Base-by-base conservation (phyloP, 2,113 vertebrate genomes). In the Lophura nycthemera region DNA sequence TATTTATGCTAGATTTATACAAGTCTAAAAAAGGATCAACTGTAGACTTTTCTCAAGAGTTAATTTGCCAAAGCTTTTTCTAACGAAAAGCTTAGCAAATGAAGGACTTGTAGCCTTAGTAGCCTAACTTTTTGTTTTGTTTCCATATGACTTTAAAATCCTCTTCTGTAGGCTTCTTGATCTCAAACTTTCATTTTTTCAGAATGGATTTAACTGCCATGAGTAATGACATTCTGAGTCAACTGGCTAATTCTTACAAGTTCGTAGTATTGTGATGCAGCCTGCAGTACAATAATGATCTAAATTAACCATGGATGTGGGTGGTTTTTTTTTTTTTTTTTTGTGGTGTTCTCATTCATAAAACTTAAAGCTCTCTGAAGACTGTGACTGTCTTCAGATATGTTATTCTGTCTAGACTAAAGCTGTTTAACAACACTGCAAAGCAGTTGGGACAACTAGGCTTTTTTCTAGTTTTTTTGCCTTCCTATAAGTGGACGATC, bases 181-280 rank as follows among this genome's bases (percentile, higher is more conserved):
- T 87, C 65, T 88, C 32, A 75, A 54, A 36, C 12, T 85, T 88
- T 19, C 15, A 76, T 85, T 29, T 27, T 88, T 30, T 83, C 48
- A 54, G n/a, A 50, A 56, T 34, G 92, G 27, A 18, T 52, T 11
- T 61, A 70, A 76, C 7, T 91, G 48, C 67, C 76, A 8, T 91
- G 75, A 92, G 52, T 83, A 83, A 89, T 80, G 80, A 29, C 9
- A 4, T 88, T 95, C 63, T 87, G 91, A 87, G 82, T 91, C 94
- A 96, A 88, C 38, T 57, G 82, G 60, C 45, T 92, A 77, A 91
- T 80, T 54, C 60, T 76, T 48, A 42, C 18, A 54, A 52, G 19
- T 81, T 79, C 60, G 20, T 78, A 79, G 54, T 85, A 36, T 76
- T 89, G 54, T 92, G 85, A 91, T 74, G 57, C 48, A 81, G 85